Base-by-base conservation (phyloP, 2,113 vertebrate species). In the Hippocampus guttulatus region DNA sequence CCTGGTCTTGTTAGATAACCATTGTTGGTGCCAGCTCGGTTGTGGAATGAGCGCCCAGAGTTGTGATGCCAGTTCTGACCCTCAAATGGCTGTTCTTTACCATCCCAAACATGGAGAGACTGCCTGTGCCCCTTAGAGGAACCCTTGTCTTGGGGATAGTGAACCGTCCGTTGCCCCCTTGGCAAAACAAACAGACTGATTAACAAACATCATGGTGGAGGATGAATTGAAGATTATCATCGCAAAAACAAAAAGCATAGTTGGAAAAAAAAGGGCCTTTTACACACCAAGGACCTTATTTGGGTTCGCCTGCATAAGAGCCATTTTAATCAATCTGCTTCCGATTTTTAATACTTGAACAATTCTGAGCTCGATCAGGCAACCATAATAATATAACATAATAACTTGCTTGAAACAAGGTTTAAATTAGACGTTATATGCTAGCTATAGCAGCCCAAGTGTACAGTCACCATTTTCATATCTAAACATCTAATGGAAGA, bases 51-150 rank as follows among this genome's bases (percentile, higher is more conserved):
- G 68, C 78, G 88, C 2, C 76, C 49, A 40, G 87, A 79, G 77
- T 84, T 80, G 63, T 80, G 93, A 77, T 95, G 94, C 88, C 93
- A 94, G 69, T 83, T 90, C 75, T 94, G 93, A n/a, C 89, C 88
- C 71, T 94, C 93, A 25, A 93, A 94, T 25, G 89, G 80, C 80
- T 91, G 92, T 20, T 93, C 92, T 75, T 94, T 92, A 68, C 89
- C 87, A 54, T 94, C 94, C 93, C 95, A 96, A 18, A 92, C 74
- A 67, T 88, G 92, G 0, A 90, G 91, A 72, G 90, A 90, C 55
- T 82, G 80, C 15, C 91, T 90, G 57, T 93, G 91, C 14, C 94
- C 93, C 68, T 92, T 92, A 3, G 91, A 88, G 70, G 92, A 47
- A 4, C 84, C 87, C 85, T 93, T 94, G 41, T 93, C 94, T 67